These are phyloP conservation scores for Thaumatotibia leucotreta DNA, from an alignment of 1,140 invertebrate genomes.

Conservation along the genomic window DNA sequence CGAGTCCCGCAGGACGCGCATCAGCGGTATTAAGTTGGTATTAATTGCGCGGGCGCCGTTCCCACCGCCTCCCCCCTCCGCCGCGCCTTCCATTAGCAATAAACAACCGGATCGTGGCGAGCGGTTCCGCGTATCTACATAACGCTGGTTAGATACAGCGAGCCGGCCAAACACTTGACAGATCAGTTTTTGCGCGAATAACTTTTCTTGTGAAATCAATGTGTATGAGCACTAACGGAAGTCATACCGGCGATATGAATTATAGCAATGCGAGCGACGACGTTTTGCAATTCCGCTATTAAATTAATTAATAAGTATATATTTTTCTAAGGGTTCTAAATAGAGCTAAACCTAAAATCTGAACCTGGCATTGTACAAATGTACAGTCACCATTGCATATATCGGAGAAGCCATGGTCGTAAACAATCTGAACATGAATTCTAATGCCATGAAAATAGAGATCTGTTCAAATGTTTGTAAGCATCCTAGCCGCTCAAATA, in stretches of 20 bases:
- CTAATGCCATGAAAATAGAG: no score
- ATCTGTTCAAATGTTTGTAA: no score
- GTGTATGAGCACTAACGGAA: conserved; percentile 5
- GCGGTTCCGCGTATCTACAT: conserved; percentile 11
- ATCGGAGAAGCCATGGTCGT: no score
- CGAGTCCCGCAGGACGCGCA: neutral
- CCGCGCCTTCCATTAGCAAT: conserved; percentile 17
- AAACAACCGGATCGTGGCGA: conserved; percentile 17
- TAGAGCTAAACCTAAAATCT: no score
- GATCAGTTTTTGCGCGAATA: neutral
- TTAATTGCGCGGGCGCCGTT: conserved; percentile 12
- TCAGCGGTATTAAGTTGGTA: conserved; percentile 9
- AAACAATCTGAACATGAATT: no score
- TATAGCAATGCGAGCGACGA: neutral
- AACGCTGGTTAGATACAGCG: neutral
- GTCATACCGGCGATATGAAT: neutral
- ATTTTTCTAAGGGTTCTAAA: no score
- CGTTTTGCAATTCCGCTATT: neutral
- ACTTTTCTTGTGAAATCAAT: conserved; percentile 10
- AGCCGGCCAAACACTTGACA: neutral
- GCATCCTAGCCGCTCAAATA: no score
- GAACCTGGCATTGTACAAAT: no score
- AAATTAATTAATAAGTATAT: neutral
- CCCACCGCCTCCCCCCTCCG: neutral
- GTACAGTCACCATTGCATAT: no score